Base-by-base conservation (phyloP, 2,888 invertebrate species). In the Microchrysa polita region DNA sequence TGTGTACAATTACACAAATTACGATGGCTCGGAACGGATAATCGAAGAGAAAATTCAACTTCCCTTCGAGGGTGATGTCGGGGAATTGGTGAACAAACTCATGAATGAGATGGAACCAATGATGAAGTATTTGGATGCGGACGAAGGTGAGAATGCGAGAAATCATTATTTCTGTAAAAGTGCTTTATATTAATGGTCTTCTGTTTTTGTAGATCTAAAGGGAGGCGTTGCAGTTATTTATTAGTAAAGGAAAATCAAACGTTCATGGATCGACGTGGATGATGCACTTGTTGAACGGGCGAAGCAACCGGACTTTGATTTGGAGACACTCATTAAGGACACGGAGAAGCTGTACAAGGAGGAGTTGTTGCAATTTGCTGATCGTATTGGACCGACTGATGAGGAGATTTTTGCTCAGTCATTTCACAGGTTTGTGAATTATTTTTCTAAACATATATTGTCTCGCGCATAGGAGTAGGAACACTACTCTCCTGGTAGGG, bases 291-390 rank as follows among this genome's bases (percentile, higher is more conserved):
- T 93, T 0, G 86, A 89, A 65, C 87, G 88, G 73, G 87, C 90
- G 0, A 89, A 88, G 77, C 87, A 87, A 78, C 90, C 90, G 74
- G 88, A 89, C 73, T 82, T 90, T 0, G 91, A 92, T 81, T 86
- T 92, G 1, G 94, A 95, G 79, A 90, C 91, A 23, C 87, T 93
- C 14, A 91, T 93, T 1, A 91, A 91, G 79, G 88, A 89, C 79
- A 94, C 94, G 90, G 94, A 95, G 81, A 92, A 91, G 77, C 84
- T 89, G 7, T 95, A 93, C 82, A 92, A 91, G 80, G 89, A 94
- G 81, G 94, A 96, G 85, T 91, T 95, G 10, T 87, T 92, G 60
- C 93, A 93, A 80, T 95, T 92, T 87, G 93, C 94, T 0, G 94
- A 94, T 80, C 91, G 91, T 74, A 88, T 92, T 75, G 90, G 93